Percentiles rank a stretch among this genome's conserved stretches.
phyloP scores from a whole-genome alignment of 2,888 invertebrate species.

The Cacoxenus indagator region DNA sequence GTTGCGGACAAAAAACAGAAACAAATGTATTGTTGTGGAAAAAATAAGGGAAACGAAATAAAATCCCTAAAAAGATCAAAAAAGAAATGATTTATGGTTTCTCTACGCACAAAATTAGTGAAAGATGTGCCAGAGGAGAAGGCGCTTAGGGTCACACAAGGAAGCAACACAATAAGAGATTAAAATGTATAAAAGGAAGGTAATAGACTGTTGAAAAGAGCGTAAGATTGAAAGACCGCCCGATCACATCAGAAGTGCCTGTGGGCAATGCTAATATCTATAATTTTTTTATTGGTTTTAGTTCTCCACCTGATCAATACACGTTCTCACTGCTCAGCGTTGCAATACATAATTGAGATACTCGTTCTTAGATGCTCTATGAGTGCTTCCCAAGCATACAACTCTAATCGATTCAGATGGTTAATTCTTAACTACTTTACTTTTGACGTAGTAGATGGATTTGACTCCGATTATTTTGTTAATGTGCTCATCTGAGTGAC shows the following conservation, averaged over 20 bases:
- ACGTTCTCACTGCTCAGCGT: neutral
- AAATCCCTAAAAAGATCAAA: neutral
- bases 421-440: too few relatives aligned
- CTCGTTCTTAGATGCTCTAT: too few relatives aligned
- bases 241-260: neutral
- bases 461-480: conserved; percentile 57
- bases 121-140: conserved; percentile 4
- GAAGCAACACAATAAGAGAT: neutral
- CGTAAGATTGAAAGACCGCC: neutral
- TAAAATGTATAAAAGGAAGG: neutral
- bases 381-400: neutral
- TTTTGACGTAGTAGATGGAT: conserved; percentile 48
- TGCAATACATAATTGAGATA: too few relatives aligned
- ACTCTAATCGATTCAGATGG: too few relatives aligned
- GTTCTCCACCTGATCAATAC: neutral
- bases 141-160: neutral
- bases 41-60: neutral
- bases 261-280: neutral
- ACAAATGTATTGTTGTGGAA: neutral
- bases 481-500: conserved; percentile 47
- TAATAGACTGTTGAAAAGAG: neutral
- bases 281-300: neutral
- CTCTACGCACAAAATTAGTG: conserved; percentile 25
- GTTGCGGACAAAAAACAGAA: neutral
- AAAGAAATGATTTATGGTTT: conserved; percentile 25